Evolutionary conservation across 2,113 vertebrate genomes (phyloP).

Genomic region (Perccottus glenii): DNA sequence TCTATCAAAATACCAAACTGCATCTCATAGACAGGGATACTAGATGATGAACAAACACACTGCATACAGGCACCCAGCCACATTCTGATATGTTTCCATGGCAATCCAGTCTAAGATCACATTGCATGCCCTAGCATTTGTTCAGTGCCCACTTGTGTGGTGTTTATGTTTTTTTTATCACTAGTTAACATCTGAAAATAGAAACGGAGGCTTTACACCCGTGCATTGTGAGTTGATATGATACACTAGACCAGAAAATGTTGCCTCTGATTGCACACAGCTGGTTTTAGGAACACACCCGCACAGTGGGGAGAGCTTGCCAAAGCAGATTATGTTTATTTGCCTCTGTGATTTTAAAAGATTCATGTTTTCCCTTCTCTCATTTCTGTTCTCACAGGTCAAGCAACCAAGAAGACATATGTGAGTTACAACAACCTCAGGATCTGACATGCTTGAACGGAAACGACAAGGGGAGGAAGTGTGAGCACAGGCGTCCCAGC

Average conservation of each 20-base stretch:
- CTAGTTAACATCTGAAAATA: conserved; percentile 76
- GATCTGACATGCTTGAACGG: conserved; percentile 66
- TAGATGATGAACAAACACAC: conserved; percentile 41
- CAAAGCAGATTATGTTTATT: conserved; percentile 29
- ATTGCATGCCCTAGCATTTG: conserved; percentile 70
- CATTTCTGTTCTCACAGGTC: conserved; percentile 60
- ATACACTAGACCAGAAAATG: conserved; percentile 42
- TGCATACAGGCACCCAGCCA: conserved; percentile 63
- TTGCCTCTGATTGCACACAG: conserved; percentile 62
- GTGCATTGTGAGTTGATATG: conserved; percentile 46
- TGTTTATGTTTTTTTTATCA: conserved; percentile 68
- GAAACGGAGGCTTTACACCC: conserved; percentile 54
- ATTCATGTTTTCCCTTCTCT: conserved; percentile 10
- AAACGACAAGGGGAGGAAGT: background rate
- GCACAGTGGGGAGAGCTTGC: conserved; percentile 21
- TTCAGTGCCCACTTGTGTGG: conserved; percentile 67
- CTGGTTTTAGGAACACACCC: conserved; percentile 49
- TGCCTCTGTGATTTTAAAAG: conserved; percentile 17
- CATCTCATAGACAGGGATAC: conserved; percentile 33
- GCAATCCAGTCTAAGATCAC: conserved; percentile 72
- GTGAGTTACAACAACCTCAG: conserved; percentile 81
- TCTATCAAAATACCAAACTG: conserved; percentile 16
- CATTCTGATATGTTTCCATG: conserved; percentile 75
- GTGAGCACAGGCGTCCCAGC: conserved; percentile 49
- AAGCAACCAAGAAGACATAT: conserved; percentile 79